Evolutionary conservation across 1,140 invertebrate species (phyloP).

Genomic region (Heliconius hermathena): DNA sequence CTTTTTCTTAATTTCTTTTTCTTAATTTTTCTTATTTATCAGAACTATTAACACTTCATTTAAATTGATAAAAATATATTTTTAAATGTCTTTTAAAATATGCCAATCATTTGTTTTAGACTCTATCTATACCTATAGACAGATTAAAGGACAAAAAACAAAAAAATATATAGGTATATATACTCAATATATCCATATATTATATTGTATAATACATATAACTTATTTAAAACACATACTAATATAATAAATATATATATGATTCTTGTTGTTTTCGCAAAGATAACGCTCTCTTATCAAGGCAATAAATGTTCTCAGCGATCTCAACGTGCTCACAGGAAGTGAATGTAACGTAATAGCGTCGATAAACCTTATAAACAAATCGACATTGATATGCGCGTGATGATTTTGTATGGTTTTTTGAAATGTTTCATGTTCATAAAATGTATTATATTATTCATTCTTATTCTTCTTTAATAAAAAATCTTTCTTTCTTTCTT

Average conservation of each 20-base stretch:
- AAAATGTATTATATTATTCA: not conserved
- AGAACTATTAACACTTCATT: no score
- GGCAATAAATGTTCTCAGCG: constrained; percentile 15
- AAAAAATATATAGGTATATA: not conserved
- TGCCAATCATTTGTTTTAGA: not conserved
- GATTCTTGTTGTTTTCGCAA: constrained; percentile 16
- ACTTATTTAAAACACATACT: not conserved
- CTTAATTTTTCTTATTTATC: no score
- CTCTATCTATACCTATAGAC: not conserved
- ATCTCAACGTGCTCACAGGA: constrained; percentile 42
- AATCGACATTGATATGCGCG: constrained; percentile 5
- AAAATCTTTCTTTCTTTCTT: no score
- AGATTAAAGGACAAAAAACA: not conserved
- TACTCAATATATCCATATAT: not conserved
- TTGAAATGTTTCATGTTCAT: not conserved
- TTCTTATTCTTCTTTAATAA: no score
- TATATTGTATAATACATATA: not conserved
- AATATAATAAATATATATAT: not conserved
- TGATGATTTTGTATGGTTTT: not conserved
- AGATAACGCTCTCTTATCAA: constrained; percentile 18
- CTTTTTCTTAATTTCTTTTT: no score
- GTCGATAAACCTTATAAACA: constrained; percentile 38
- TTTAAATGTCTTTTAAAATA: no score
- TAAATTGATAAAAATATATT: no score
- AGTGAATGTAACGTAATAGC: constrained; percentile 42